phyloP scores from a whole-genome alignment of 2,113 vertebrate species.

The Odobenus rosmarus region DNA sequence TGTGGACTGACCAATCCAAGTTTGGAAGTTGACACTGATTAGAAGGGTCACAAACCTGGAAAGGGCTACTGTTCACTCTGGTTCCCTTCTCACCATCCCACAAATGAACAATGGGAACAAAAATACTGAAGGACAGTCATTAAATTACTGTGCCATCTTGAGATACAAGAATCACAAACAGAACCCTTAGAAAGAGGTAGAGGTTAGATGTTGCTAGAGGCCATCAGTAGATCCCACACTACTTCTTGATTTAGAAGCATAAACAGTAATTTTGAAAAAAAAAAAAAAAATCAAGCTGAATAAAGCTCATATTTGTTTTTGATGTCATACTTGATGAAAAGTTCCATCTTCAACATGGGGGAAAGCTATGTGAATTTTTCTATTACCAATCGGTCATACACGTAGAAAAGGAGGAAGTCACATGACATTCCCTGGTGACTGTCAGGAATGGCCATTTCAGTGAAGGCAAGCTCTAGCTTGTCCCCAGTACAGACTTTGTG shows the following conservation, averaged over 20 bases:
- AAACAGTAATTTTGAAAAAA: slow-evolving; percentile 41
- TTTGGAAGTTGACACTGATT: slow-evolving; percentile 46
- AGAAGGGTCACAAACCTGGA: slow-evolving; percentile 70
- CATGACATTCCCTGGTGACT: slow-evolving; percentile 68
- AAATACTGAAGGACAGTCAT: slow-evolving; percentile 36
- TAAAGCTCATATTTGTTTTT: slow-evolving; percentile 53
- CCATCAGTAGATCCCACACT: not conserved
- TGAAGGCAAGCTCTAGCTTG: slow-evolving; percentile 73
- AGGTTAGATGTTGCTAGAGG: slow-evolving; percentile 46
- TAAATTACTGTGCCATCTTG: slow-evolving; percentile 61
- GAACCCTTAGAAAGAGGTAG: slow-evolving; percentile 37
- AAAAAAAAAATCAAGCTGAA: slow-evolving; percentile 61
- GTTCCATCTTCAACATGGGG: slow-evolving; percentile 65
- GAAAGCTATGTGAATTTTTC: slow-evolving; percentile 62
- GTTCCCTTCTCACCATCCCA: slow-evolving; percentile 59
- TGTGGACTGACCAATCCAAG: slow-evolving; percentile 57
- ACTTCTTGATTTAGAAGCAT: slow-evolving; percentile 61
- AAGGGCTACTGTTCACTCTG: slow-evolving; percentile 46
- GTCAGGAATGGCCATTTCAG: slow-evolving; percentile 64
- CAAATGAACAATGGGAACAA: slow-evolving; percentile 54
- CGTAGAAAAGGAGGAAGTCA: slow-evolving; percentile 65
- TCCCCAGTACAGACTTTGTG: slow-evolving; percentile 64
- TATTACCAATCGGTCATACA: slow-evolving; percentile 64
- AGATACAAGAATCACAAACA: slow-evolving; percentile 66
- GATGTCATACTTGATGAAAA: slow-evolving; percentile 58